Evolutionary conservation across 2,113 vertebrate genomes (phyloP), one percentile per base, ranked within the genome.

Genomic region (Opisthocomus hoazin): DNA sequence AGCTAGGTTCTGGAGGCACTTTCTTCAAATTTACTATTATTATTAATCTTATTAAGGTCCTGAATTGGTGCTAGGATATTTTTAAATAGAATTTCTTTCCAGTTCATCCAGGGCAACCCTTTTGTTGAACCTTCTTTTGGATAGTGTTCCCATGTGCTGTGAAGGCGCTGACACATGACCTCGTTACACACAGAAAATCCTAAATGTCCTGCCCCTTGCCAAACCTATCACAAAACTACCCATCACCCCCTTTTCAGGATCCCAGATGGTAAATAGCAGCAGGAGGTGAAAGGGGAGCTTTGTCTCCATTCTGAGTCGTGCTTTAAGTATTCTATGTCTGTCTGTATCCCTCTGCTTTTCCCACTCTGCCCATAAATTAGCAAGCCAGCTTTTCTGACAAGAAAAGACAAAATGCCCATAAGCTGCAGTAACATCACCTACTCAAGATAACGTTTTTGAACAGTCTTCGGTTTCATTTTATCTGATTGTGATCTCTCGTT

Each of bases 101-200:
- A 95, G 57, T 95, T 98, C 97, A 98, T 97, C 97, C 96, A 34
- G 94, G 96, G 97, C 97, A 96, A 91, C 39, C 75, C 95, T 94
- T 97, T 97, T 98, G 98, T 98, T 97, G 97, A 78, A 68, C 51
- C 73, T 92, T 90, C 96, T 97, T 96, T 84, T 84, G 93, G 96
- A 45, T 61, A 82, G 91, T 92, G 93, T 96, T 98, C 98, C 98
- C 98, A 97, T 98, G 98, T 98, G 97, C 97, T 96, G 97, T 97
- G 91, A 94, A 97, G 98, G 97, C 90, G 87, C 53, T 98, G 97
- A 99, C 98, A 98, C 98, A 96, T 98, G 97, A 98, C 98, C 98
- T 97, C 97, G 92, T 96, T 89, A 69, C 97, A 97, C 98, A 98
- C 39, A 98, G 97, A 97, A 91, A 96, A 96, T 78, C 92, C 94